Conservation (phyloP, 2,113 vertebrate species). For the Pseudorhombus dupliciocellatus region DNA sequence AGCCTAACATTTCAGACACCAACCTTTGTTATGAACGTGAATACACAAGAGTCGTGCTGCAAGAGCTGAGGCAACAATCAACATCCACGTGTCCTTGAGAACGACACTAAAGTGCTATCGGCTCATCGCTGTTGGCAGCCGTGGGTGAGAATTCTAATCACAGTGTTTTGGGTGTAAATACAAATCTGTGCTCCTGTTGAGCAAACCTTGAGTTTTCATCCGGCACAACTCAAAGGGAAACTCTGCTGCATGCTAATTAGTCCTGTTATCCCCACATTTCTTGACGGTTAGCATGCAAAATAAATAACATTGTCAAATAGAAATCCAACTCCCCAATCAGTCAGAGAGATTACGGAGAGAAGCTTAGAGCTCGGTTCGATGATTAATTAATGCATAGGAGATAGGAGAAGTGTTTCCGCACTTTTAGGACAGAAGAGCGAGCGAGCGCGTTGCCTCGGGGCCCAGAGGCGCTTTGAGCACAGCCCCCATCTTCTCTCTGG, state of each 20-base stretch:
- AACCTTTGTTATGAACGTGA: constrained; percentile 23
- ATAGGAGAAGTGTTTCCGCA: constrained; percentile 45
- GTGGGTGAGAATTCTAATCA: constrained; percentile 35
- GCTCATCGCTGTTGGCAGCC: constrained; percentile 6
- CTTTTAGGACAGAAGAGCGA: constrained; percentile 47
- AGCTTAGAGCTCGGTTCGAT: constrained; percentile 26
- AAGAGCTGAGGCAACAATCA: constrained; percentile 24
- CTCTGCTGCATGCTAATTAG: constrained; percentile 31
- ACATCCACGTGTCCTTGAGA: constrained; percentile 39
- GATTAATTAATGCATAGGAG: constrained; percentile 65
- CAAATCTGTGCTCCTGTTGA: constrained; percentile 11
- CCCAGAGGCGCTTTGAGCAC: constrained; percentile 55
- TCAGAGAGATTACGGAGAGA: constrained; percentile 54
- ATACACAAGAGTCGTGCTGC: constrained; percentile 14
- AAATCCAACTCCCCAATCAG: constrained; percentile 54
- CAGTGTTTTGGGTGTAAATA: constrained; percentile 24
- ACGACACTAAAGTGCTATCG: constrained; percentile 14
- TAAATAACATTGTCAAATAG: constrained; percentile 59
- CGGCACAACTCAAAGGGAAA: constrained; percentile 6
- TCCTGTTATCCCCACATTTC: constrained; percentile 8
- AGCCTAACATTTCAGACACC: constrained; percentile 3
- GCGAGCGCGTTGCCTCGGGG: constrained; percentile 43
- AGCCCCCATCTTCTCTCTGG: not conserved
- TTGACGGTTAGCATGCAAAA: constrained; percentile 42
- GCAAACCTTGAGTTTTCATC: constrained; percentile 29